These are phyloP conservation scores for Crocidura indochinensis DNA, from an alignment of 2,797 vertebrate species.

Conservation along the genomic window DNA sequence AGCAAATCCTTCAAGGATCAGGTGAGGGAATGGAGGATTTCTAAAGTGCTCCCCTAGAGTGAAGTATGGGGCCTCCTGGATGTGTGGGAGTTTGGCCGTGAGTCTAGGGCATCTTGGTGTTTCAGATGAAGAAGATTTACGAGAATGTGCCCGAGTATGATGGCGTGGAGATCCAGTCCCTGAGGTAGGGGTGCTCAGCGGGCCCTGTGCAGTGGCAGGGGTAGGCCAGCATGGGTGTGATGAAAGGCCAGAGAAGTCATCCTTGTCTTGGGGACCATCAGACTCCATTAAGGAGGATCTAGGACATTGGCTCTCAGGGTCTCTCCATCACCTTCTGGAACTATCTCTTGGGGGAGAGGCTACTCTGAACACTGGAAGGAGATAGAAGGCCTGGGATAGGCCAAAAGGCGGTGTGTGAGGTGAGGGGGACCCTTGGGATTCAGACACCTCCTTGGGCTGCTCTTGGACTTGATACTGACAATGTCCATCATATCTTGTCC, in stretches of 20 bases:
- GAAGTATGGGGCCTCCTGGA: not conserved
- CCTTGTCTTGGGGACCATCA: not conserved
- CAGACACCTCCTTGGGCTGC: not conserved
- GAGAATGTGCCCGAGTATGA: conserved; percentile 5
- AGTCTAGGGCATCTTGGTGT: conserved; percentile 16
- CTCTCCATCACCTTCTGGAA: conserved; percentile 21
- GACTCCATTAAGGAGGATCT: not conserved
- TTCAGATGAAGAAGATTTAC: conserved; percentile 74
- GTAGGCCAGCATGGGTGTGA: fast-evolving
- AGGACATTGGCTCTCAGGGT: not conserved
- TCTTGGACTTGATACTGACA: not conserved
- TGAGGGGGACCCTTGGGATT: not conserved
- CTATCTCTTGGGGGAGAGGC: not conserved
- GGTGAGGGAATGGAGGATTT: conserved; percentile 61
- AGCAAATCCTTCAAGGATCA: conserved; percentile 20
- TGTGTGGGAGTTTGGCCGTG: not conserved
- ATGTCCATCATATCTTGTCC: not conserved
- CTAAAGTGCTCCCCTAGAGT: not conserved
- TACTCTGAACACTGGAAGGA: not conserved
- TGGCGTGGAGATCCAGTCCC: conserved; percentile 65
- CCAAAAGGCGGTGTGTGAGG: not conserved
- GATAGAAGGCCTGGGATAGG: not conserved
- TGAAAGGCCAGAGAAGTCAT: not conserved
- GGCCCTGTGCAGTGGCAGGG: not conserved
- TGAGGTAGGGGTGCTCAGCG: conserved; percentile 67